A percentile compares a stretch with the other conserved stretches of the same genome.
phyloP scores from a whole-genome alignment of 2,888 invertebrate genomes.

The Ochlodes sylvanus region DNA sequence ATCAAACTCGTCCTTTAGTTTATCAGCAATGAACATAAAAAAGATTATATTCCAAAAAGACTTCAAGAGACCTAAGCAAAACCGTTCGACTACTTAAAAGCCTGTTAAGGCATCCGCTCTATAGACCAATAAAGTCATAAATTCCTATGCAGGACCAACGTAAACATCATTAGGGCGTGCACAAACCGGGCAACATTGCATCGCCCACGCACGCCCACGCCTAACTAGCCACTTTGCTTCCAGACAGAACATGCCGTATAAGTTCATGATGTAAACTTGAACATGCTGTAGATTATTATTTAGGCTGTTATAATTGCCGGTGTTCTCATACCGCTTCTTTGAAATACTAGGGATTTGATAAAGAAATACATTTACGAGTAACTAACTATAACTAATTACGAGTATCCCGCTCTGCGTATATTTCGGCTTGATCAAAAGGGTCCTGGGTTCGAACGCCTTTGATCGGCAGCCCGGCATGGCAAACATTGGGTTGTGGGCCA shows the following conservation, averaged over 20 bases:
- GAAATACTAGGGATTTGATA: too few relatives aligned
- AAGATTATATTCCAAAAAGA: too few relatives aligned
- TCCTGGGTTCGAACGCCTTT: too few relatives aligned
- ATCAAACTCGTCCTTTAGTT: too few relatives aligned
- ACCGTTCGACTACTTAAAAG: neutral
- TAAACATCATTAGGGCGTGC: constrained; percentile 25
- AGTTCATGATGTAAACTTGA: constrained; percentile 3
- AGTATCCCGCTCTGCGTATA: too few relatives aligned
- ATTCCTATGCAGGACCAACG: constrained; percentile 14
- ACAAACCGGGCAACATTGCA: constrained; percentile 9
- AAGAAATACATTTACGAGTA: too few relatives aligned
- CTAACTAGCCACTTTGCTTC: constrained; percentile 14
- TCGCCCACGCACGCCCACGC: constrained; percentile 19
- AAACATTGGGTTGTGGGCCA: too few relatives aligned
- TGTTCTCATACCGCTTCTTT: neutral
- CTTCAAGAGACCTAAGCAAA: neutral
- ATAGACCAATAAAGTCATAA: constrained; percentile 17
- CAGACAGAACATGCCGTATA: constrained; percentile 4
- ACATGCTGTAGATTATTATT: constrained; percentile 8
- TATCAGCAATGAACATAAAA: too few relatives aligned
- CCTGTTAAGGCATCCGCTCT: neutral
- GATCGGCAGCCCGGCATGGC: too few relatives aligned
- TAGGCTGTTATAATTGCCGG: neutral
- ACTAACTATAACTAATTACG: too few relatives aligned
- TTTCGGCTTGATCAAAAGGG: too few relatives aligned